Percentiles rank a stretch among this genome's conserved stretches.
phyloP scores from a whole-genome alignment of 2,888 invertebrate genomes.

The Ichneumon xanthorius region DNA sequence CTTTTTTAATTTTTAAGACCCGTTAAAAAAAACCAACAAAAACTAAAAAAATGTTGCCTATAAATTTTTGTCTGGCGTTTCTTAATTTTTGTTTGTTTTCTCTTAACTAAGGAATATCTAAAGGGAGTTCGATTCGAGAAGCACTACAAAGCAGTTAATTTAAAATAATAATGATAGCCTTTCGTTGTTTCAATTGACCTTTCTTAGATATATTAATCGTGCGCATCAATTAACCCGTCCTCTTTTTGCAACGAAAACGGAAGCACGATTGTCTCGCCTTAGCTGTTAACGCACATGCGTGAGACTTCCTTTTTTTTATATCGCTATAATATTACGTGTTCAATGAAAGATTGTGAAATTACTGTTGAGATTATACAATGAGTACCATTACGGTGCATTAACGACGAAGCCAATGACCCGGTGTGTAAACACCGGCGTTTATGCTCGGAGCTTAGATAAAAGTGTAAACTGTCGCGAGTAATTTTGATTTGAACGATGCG shows the following conservation, averaged over 20 bases:
- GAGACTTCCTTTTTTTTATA: conserved; percentile 6
- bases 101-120: neutral
- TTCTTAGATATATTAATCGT: neutral
- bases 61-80: neutral
- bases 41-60: neutral
- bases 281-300: neutral
- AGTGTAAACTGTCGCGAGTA: neutral
- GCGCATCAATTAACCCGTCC: conserved; percentile 3
- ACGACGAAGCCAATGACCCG: conserved; percentile 32
- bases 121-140: neutral
- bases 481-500: neutral
- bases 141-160: neutral
- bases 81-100: neutral
- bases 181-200: neutral
- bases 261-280: conserved; percentile 14
- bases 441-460: neutral
- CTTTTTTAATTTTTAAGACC: neutral
- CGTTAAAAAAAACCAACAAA: neutral
- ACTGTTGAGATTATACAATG: neutral
- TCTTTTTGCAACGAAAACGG: neutral
- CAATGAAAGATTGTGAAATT: conserved; percentile 37
- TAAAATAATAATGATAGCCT: neutral
- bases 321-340: conserved; percentile 13
- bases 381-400: conserved; percentile 29
- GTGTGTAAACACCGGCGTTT: conserved; percentile 17